phyloP scores from a whole-genome alignment of 2,888 invertebrate species.

The Exocentrus adspersus region DNA sequence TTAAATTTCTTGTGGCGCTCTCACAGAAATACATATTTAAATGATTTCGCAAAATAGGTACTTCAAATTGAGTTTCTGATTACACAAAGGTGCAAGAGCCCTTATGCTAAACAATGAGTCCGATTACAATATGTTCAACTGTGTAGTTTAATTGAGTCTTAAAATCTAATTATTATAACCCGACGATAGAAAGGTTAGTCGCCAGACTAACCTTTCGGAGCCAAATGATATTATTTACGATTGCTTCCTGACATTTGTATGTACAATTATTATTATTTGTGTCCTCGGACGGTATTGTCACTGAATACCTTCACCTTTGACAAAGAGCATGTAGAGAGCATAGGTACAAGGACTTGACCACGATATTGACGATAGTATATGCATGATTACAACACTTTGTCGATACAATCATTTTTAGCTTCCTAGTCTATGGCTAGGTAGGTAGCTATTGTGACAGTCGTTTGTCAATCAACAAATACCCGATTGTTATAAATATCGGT shows the following conservation, averaged over 20 bases:
- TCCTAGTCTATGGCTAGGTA: too few species aligned
- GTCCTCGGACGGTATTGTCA: slow-evolving; percentile 10
- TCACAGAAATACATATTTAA: slow-evolving; percentile 26
- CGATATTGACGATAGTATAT: too few species aligned
- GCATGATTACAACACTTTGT: too few species aligned
- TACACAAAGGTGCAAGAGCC: slow-evolving; percentile 19
- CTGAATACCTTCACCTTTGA: background rate
- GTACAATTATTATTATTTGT: slow-evolving; percentile 13
- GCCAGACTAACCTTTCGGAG: slow-evolving; percentile 41
- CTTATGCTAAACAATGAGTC: slow-evolving; percentile 41
- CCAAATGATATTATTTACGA: slow-evolving; percentile 38
- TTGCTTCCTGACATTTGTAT: slow-evolving; percentile 28
- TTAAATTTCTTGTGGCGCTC: slow-evolving; percentile 39
- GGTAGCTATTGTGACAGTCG: too few species aligned
- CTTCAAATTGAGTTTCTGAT: slow-evolving; percentile 14
- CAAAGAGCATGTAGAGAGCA: too few species aligned
- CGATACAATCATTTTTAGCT: too few species aligned
- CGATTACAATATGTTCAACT: slow-evolving; percentile 42
- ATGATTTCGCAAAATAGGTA: slow-evolving; percentile 27
- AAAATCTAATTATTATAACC: slow-evolving; percentile 53
- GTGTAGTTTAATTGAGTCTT: slow-evolving; percentile 49
- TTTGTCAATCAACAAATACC: too few species aligned
- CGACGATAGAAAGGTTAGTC: slow-evolving; percentile 47
- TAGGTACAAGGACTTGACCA: too few species aligned
- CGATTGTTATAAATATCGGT: too few species aligned